Conservation (phyloP, 1,140 invertebrate species). For the Galendromus occidentalis region DNA sequence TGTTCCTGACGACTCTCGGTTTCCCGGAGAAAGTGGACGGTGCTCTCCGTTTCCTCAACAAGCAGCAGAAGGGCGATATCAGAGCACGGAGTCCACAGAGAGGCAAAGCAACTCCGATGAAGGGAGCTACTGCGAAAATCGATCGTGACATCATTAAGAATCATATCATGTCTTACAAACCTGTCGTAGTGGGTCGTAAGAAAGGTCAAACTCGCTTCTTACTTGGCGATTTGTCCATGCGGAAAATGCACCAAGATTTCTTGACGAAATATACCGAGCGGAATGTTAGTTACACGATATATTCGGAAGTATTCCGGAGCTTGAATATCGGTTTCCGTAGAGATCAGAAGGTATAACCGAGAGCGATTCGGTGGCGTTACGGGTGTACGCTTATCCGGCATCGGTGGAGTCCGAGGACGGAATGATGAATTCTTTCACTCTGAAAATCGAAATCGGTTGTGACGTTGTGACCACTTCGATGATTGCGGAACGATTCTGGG, state of each 20-base stretch:
- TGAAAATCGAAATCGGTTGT: too few relatives aligned
- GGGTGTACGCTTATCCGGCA: too few relatives aligned
- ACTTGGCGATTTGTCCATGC: not conserved
- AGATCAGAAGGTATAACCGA: not conserved
- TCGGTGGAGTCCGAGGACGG: too few relatives aligned
- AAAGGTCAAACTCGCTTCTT: not conserved
- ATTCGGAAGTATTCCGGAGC: not conserved
- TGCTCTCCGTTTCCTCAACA: not conserved
- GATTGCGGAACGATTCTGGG: too few relatives aligned
- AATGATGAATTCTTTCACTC: too few relatives aligned
- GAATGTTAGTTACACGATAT: constrained; percentile 6
- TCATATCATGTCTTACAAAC: not conserved
- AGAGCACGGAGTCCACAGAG: not conserved
- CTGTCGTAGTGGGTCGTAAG: not conserved
- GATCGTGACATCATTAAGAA: not conserved
- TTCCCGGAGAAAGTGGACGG: constrained; percentile 7
- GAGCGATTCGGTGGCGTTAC: too few relatives aligned
- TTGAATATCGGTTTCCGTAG: not conserved
- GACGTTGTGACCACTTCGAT: too few relatives aligned
- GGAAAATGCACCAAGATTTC: not conserved
- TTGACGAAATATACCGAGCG: not conserved
- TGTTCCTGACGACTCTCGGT: constrained; percentile 2
- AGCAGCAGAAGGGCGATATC: constrained; percentile 6
- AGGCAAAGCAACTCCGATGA: constrained; percentile 4
- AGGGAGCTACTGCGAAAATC: constrained; percentile 1